These are phyloP conservation scores for Syngnathus rostellatus DNA, from an alignment of 2,797 vertebrate genomes.

Conservation along the genomic window DNA sequence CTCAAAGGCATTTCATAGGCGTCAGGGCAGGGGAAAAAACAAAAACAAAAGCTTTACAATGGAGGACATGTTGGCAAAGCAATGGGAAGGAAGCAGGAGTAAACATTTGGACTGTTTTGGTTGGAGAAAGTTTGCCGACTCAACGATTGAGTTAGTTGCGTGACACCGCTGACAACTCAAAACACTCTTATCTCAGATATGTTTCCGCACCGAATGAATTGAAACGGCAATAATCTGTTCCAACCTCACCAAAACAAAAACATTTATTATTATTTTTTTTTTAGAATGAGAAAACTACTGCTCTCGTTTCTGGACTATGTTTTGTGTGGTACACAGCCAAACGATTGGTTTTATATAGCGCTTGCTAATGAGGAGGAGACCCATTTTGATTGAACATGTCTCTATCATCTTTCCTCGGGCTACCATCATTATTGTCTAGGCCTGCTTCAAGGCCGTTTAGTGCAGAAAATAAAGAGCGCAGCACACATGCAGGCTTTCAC, in stretches of 20 bases:
- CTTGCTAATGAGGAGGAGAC: too few relatives aligned
- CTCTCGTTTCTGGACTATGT: too few relatives aligned
- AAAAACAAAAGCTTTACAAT: neutral
- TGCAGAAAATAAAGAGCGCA: constrained; percentile 7
- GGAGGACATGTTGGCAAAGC: neutral
- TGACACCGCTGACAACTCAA: too few relatives aligned
- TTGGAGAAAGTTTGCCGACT: neutral
- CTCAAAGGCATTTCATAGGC: neutral
- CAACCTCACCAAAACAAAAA: neutral
- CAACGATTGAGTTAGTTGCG: too few relatives aligned
- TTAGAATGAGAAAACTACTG: too few relatives aligned
- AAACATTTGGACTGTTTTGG: neutral
- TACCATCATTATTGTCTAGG: too few relatives aligned
- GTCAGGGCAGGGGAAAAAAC: neutral
- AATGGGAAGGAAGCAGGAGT: neutral
- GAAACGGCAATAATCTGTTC: neutral
- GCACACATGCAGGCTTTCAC: constrained; percentile 17
- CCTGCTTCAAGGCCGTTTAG: neutral
- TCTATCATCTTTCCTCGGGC: too few relatives aligned
- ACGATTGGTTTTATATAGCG: too few relatives aligned
- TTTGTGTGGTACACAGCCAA: too few relatives aligned
- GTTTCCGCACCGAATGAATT: neutral
- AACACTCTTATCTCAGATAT: neutral
- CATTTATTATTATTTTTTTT: too few relatives aligned
- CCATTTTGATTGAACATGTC: too few relatives aligned